Evolutionary conservation across 1,140 invertebrate genomes (phyloP).

Genomic region (Apis florea): DNA sequence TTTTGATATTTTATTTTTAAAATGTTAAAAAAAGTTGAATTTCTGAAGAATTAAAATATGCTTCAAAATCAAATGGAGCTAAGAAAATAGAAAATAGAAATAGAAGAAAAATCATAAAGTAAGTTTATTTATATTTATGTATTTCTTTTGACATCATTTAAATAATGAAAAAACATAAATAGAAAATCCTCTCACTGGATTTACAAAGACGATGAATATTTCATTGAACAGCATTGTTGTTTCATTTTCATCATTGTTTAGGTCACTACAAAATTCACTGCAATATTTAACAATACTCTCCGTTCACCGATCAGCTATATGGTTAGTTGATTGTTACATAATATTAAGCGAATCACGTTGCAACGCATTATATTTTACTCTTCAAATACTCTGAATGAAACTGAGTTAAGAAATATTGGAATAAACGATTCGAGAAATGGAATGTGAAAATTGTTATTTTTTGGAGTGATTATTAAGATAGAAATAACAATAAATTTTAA

Average conservation of each 20-base stretch:
- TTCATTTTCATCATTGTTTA: slow-evolving; percentile 54
- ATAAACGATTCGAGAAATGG: slow-evolving; percentile 46
- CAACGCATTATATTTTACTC: slow-evolving; percentile 65
- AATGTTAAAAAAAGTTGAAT: too few relatives aligned
- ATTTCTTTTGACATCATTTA: too few relatives aligned
- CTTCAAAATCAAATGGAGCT: too few relatives aligned
- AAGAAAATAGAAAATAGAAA: too few relatives aligned
- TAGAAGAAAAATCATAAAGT: too few relatives aligned
- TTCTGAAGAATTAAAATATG: too few relatives aligned
- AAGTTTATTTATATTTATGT: too few relatives aligned
- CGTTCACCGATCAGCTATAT: slow-evolving; percentile 29
- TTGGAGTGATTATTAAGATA: slow-evolving; percentile 50
- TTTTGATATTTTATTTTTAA: too few relatives aligned
- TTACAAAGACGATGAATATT: slow-evolving; percentile 58
- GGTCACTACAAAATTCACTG: slow-evolving; percentile 47
- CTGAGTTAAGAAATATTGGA: slow-evolving; percentile 18
- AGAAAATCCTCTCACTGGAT: neutral
- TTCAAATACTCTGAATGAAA: slow-evolving; percentile 25
- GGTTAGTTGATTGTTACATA: slow-evolving; percentile 32
- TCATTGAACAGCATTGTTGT: slow-evolving; percentile 49
- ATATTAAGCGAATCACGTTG: slow-evolving; percentile 37
- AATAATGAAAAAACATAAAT: neutral
- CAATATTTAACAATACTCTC: slow-evolving; percentile 42
- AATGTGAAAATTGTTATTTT: slow-evolving; percentile 24
- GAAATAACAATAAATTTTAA: neutral